These are phyloP conservation scores for Chrysolina americana DNA, from an alignment of 2,888 invertebrate genomes.

Conservation along the genomic window DNA sequence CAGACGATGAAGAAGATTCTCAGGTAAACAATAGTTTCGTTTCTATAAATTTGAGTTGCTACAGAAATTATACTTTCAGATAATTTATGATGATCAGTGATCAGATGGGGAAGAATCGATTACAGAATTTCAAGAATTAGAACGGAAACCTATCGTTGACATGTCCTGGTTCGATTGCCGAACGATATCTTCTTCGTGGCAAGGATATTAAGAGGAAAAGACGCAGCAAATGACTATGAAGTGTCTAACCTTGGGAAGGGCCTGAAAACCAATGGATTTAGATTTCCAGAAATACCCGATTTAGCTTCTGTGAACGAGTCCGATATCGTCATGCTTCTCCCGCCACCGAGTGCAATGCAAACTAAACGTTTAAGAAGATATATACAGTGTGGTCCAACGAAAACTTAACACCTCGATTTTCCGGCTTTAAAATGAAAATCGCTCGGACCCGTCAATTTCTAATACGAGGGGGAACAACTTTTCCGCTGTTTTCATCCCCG, in stretches of 20 bases:
- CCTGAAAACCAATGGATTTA: constrained; percentile 27
- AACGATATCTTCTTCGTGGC: constrained; percentile 28
- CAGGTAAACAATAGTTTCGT: not conserved
- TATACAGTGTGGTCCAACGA: no score
- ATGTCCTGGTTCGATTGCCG: constrained; percentile 26
- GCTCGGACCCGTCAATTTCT: no score
- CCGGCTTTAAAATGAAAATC: no score
- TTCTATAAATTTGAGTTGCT: not conserved
- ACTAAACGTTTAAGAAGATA: constrained; percentile 2
- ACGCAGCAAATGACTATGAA: constrained; percentile 26
- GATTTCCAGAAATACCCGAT: constrained; percentile 25
- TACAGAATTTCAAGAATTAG: constrained; percentile 39
- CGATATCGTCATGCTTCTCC: not conserved
- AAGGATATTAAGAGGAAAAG: constrained; percentile 8
- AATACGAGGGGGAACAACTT: no score
- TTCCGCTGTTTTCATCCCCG: no score
- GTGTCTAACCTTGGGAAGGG: constrained; percentile 23
- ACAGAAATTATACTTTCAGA: no score
- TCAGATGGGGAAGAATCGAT: constrained; percentile 3
- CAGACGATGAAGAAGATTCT: constrained; percentile 21
- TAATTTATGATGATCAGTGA: constrained; percentile 25
- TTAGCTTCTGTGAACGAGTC: not conserved
- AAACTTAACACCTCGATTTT: no score
- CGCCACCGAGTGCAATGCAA: not conserved
- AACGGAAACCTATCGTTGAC: constrained; percentile 27